These are phyloP conservation scores for Beroe ovata DNA, from an alignment of 37 sponge, comb jelly and placozoan species.

Conservation along the genomic window DNA sequence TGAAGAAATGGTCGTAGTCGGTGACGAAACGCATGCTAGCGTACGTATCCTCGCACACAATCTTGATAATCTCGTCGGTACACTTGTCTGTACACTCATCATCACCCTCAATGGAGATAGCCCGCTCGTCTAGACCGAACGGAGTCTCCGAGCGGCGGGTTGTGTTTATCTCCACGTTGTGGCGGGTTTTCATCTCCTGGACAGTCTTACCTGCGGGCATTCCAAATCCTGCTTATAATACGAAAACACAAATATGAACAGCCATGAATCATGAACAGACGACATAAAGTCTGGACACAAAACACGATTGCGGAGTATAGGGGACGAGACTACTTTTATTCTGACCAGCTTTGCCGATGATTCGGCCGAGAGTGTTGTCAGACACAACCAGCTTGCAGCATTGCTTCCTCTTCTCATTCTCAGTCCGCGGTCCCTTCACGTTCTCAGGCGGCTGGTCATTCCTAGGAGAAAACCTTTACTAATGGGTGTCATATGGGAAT, in stretches of 20 bases:
- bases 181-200: conserved; percentile 43
- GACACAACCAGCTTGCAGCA: conserved; percentile 62
- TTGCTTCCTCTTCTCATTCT: conserved; percentile 63
- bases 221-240: too few relatives aligned
- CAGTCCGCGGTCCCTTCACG: conserved; percentile 54
- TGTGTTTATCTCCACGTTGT: conserved; percentile 63
- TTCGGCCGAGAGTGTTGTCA: conserved; percentile 59
- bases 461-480: not conserved
- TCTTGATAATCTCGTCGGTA: conserved; percentile 55
- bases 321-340: too few relatives aligned
- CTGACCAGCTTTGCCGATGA: conserved; percentile 57
- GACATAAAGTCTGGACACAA: too few relatives aligned
- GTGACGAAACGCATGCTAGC: conserved; percentile 64
- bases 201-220: conserved; percentile 38
- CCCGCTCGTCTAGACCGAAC: conserved; percentile 58
- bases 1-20: conserved; percentile 62
- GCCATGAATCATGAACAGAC: too few relatives aligned
- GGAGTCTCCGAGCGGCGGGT: conserved; percentile 54
- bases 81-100: conserved; percentile 39
- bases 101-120: conserved; percentile 64
- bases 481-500: too few relatives aligned
- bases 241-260: too few relatives aligned
- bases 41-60: conserved; percentile 65
- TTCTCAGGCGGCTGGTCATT: conserved; percentile 62
- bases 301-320: too few relatives aligned